Percentiles rank a stretch among this genome's conserved stretches.
These are phyloP conservation scores for Hippocampus zosterae DNA, from an alignment of 2,113 vertebrate species.

Conservation along the genomic window DNA sequence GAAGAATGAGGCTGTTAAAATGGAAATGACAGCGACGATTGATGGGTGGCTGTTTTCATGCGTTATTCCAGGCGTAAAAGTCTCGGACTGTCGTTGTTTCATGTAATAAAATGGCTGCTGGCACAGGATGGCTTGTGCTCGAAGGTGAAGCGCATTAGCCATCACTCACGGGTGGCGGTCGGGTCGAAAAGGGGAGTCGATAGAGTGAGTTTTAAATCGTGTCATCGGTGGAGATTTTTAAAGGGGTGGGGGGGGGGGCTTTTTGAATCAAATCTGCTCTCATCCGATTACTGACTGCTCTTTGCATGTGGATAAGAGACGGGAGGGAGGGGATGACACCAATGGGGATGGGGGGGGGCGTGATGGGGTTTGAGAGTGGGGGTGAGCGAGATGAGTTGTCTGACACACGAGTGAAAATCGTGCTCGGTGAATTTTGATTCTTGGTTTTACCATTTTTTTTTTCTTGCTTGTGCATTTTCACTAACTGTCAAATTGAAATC, in stretches of 20 bases:
- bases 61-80: not conserved
- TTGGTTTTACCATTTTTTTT: not conserved
- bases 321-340: slow-evolving; percentile 14
- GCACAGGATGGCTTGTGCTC: slow-evolving; percentile 14
- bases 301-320: slow-evolving; percentile 76
- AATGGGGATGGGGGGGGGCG: not conserved
- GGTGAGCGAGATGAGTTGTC: slow-evolving; percentile 20
- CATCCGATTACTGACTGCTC: slow-evolving; percentile 80
- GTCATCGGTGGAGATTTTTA: slow-evolving; percentile 65
- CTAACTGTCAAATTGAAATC: too few species aligned
- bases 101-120: slow-evolving; percentile 61
- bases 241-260: slow-evolving; percentile 48
- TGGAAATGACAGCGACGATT: slow-evolving; percentile 1
- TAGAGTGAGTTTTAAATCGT: slow-evolving; percentile 71
- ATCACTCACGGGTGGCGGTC: slow-evolving; percentile 18
- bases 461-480: too few species aligned
- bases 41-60: not conserved
- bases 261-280: slow-evolving; percentile 78
- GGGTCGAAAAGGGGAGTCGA: slow-evolving; percentile 34
- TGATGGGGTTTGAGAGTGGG: slow-evolving; percentile 40
- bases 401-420: slow-evolving; percentile 5
- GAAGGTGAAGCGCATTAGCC: slow-evolving; percentile 54
- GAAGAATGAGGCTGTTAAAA: slow-evolving; percentile 5
- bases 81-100: slow-evolving; percentile 46
- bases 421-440: not conserved